These are phyloP conservation scores for Oedothorax gibbosus DNA, from an alignment of 1,140 invertebrate genomes.

Conservation along the genomic window DNA sequence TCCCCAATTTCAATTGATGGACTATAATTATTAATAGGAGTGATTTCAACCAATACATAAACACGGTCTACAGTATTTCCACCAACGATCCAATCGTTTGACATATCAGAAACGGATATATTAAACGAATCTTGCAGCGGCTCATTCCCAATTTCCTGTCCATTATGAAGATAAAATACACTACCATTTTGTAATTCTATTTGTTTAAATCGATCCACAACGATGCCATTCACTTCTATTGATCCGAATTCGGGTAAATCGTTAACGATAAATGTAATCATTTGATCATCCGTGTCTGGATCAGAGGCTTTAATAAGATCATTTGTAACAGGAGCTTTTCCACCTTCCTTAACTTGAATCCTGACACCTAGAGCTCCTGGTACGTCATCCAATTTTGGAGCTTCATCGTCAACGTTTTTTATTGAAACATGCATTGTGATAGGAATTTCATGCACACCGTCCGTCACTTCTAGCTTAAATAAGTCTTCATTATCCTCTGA, in stretches of 20 bases:
- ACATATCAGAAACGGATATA: slow-evolving; percentile 66
- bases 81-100: slow-evolving; percentile 65
- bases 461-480: slow-evolving; percentile 68
- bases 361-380: slow-evolving; percentile 64
- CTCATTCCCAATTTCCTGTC: slow-evolving; percentile 66
- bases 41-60: slow-evolving; percentile 66
- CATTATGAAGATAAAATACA: slow-evolving; percentile 67
- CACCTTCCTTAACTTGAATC: slow-evolving; percentile 67
- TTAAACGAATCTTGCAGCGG: slow-evolving; percentile 66
- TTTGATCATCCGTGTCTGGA: slow-evolving; percentile 66
- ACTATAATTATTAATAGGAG: slow-evolving; percentile 67
- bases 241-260: slow-evolving; percentile 65
- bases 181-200: slow-evolving; percentile 65
- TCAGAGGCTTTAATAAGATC: slow-evolving; percentile 66
- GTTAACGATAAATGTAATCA: slow-evolving; percentile 66
- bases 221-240: slow-evolving; percentile 64
- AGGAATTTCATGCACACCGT: slow-evolving; percentile 68
- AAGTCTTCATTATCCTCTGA: slow-evolving; percentile 66
- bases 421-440: slow-evolving; percentile 67
- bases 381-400: slow-evolving; percentile 64
- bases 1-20: slow-evolving; percentile 64
- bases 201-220: slow-evolving; percentile 67
- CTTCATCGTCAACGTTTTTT: slow-evolving; percentile 67
- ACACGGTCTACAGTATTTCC: slow-evolving; percentile 66
- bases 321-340: slow-evolving; percentile 64